phyloP scores from a whole-genome alignment of 1,140 invertebrate genomes.

The Bombus terrestris region DNA sequence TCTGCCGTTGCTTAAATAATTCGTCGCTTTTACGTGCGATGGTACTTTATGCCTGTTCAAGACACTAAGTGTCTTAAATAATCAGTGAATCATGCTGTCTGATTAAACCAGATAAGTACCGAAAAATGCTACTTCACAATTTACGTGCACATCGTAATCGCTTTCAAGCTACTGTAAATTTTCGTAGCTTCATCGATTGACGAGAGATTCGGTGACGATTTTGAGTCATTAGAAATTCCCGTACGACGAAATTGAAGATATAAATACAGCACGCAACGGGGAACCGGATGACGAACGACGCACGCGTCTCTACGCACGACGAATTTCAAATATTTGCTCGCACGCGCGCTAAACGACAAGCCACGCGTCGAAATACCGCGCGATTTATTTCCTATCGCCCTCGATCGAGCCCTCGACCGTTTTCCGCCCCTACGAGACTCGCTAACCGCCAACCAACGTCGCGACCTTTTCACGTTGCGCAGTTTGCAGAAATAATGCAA shows the following conservation, averaged over 20 bases:
- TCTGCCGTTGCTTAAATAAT: background rate
- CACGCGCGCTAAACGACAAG: conserved; percentile 32
- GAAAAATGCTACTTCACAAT: background rate
- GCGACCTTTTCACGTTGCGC: conserved; percentile 11
- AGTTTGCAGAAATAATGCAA: conserved; percentile 54
- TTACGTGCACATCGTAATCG: background rate
- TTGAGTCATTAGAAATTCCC: too few relatives aligned
- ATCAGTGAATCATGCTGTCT: background rate
- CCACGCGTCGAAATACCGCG: conserved; percentile 41
- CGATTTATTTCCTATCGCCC: conserved; percentile 45
- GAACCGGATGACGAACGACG: background rate
- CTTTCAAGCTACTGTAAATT: background rate
- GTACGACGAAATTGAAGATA: background rate
- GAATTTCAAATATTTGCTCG: conserved; percentile 57
- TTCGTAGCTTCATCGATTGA: background rate
- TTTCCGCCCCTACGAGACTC: background rate
- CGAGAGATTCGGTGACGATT: background rate
- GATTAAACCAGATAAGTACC: background rate
- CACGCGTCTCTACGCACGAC: conserved; percentile 31
- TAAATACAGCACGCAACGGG: background rate
- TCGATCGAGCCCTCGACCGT: background rate
- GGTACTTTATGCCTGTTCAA: background rate
- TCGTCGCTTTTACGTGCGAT: conserved; percentile 4
- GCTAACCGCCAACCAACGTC: background rate
- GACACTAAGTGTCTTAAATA: conserved; percentile 18